These are phyloP conservation scores for Palloptera scutellata DNA, from an alignment of 2,888 invertebrate genomes.

Conservation along the genomic window DNA sequence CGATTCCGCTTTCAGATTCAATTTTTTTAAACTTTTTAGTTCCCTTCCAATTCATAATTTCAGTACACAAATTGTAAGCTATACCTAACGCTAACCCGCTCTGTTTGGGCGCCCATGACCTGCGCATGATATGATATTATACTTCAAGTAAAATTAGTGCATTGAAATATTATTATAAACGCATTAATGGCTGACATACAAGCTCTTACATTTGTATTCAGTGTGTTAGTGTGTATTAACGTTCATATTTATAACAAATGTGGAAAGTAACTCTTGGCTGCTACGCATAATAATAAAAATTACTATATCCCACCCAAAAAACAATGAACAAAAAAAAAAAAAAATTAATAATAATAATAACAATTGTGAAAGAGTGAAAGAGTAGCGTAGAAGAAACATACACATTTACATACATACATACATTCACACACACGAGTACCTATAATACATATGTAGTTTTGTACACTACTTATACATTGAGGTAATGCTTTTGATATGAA, in stretches of 20 bases:
- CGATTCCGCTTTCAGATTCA: too few relatives aligned
- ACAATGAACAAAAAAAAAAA: neutral
- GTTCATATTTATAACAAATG: too few relatives aligned
- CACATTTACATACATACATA: slow-evolving; percentile 27
- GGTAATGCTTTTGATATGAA: slow-evolving; percentile 56
- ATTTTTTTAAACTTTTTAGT: too few relatives aligned
- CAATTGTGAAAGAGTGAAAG: neutral
- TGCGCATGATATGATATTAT: too few relatives aligned
- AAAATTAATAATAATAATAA: too few relatives aligned
- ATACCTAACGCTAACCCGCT: too few relatives aligned
- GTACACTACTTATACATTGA: slow-evolving; percentile 26
- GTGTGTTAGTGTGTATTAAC: too few relatives aligned
- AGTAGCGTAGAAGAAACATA: neutral
- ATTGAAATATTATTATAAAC: slow-evolving; percentile 50
- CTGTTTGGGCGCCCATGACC: too few relatives aligned
- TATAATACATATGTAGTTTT: neutral
- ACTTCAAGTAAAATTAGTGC: too few relatives aligned
- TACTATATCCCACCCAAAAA: neutral
- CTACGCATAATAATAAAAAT: neutral
- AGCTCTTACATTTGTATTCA: slow-evolving; percentile 10
- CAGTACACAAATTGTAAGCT: too few relatives aligned
- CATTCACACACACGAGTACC: neutral
- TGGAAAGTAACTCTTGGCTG: too few relatives aligned
- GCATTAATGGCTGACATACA: slow-evolving; percentile 57
- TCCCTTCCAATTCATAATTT: too few relatives aligned